phyloP scores from a whole-genome alignment of 2,113 vertebrate genomes.

The Genyomyrus donnyi region DNA sequence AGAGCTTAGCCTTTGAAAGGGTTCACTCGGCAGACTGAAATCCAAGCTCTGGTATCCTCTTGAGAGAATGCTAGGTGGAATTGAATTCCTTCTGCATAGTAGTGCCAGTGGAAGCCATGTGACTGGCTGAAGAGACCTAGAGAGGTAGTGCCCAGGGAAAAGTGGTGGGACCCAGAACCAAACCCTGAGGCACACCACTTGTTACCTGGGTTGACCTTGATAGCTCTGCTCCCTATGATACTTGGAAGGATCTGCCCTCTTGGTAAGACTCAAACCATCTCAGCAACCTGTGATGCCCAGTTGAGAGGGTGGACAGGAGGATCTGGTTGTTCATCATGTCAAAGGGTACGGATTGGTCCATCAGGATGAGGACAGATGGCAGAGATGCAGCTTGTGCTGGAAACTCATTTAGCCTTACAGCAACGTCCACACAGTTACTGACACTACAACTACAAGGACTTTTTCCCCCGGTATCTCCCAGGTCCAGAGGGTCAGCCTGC shows the following conservation, averaged over 20 bases:
- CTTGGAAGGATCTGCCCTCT: neutral
- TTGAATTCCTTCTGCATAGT: neutral
- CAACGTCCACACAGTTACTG: neutral
- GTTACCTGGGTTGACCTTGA: neutral
- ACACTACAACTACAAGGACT: neutral
- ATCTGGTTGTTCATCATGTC: neutral
- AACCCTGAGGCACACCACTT: neutral
- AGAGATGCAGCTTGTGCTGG: neutral
- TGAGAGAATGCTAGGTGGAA: neutral
- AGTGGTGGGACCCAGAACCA: neutral
- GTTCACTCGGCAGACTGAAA: neutral
- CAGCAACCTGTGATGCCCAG: neutral
- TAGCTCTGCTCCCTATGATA: neutral
- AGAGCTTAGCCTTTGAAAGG: neutral
- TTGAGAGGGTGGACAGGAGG: neutral
- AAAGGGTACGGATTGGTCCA: neutral
- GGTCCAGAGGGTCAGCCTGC: slow-evolving; percentile 76
- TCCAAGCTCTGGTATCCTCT: neutral
- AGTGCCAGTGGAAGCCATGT: neutral
- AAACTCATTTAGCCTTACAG: neutral
- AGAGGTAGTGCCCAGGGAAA: neutral
- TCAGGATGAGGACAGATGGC: neutral
- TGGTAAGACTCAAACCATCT: neutral
- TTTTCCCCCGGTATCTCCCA: slow-evolving; percentile 35
- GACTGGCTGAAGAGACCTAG: neutral